Base-by-base conservation (phyloP, 2,888 invertebrate genomes). In the Notocelia uddmanniana region DNA sequence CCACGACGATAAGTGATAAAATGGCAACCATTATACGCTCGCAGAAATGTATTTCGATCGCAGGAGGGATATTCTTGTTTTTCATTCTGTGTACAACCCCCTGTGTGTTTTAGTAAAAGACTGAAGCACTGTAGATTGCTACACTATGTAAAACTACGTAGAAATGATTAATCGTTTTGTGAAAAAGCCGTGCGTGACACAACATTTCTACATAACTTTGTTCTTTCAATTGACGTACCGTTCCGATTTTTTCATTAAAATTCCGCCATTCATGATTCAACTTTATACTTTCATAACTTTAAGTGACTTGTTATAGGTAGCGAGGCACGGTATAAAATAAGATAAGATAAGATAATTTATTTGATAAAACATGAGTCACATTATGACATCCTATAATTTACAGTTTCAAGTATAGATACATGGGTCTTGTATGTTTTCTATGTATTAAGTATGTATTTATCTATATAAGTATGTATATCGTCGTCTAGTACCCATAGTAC, bases 121-220 rank as follows among this genome's bases (percentile, higher is more conserved):
- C n/a, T 52, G 19, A 41, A 54, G 5, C 59, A 48, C 54, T 55
- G 71, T 34, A 52, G 3, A 23, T 10, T 50, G 60, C 34, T 74
- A 48, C 31, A 52, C 66, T 68, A 54, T 62, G 57, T 63, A 5
- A 31, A 50, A 55, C 48, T 55, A 68, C 62, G 66, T 69, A 69
- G 57, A 70, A 59, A 67, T 78, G 74, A 77, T 77, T 78, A 76
- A 79, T 80, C 74, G 75, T 74, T 75, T 73, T 63, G 63, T 18
- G 70, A 71, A 74, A 68, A 52, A 72, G 72, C 63, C 52, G 55
- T 76, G 75, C 77, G 76, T 79, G 76, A 78, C 75, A 66, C 73
- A 66, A 69, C 72, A 41, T 74, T 76, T 75, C 75, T 71, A 74
- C 34, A 26, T 57, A 54, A 71, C 59, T 66, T 58, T 26, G 23